Base-by-base conservation (phyloP, 35 echinoderm and acorn worm genomes). In the Antedon bifida region DNA sequence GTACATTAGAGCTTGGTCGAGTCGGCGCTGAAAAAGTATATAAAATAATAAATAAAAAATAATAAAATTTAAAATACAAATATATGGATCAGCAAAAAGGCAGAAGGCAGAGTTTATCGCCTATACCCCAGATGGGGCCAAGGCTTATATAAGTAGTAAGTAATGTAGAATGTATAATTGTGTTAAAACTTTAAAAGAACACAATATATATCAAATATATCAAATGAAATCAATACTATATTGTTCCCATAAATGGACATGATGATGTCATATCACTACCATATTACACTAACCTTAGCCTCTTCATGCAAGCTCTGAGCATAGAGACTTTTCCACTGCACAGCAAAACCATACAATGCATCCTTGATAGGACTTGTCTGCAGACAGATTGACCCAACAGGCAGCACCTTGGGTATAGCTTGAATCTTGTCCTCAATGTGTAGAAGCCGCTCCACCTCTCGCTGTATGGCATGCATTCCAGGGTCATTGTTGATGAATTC, bases 321-420 rank as follows among this genome's bases (percentile, higher is more conserved):
- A 87, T 97, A 97, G 82, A 93, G 90, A 16, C 88, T 89, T 55
- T 99, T 99, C 91, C 95, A 99, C 75, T 92, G 90, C 34, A 92
- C 85, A 34, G 95, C 95, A 85, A 99, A 99, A 7, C 95, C 95
- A 78, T 99, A 99, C 39, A 99, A 81, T n/a, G 95, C 95, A 76
- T 99, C 95, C 21, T 84, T 92, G 32, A 99, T 99, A 28, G 95
- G 95, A 28, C 90, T 90, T 0, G 95, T 99, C 33, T 87, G 85
- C 34, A 93, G 83, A 77, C 77, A 93, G 33, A 99, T 88, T 0
- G 95, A 86, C 31, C 95, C 95, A 29, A 92, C 82, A 0, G 95
- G 91, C 10, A 93, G 83, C 19, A 90, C 77, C 30, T 38, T 55
- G 0, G 90, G 91, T 28, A 93, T 82, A 73, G 78, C 87, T 83